phyloP scores from a whole-genome alignment of 2,888 invertebrate genomes.

The Nomada fabriciana region DNA sequence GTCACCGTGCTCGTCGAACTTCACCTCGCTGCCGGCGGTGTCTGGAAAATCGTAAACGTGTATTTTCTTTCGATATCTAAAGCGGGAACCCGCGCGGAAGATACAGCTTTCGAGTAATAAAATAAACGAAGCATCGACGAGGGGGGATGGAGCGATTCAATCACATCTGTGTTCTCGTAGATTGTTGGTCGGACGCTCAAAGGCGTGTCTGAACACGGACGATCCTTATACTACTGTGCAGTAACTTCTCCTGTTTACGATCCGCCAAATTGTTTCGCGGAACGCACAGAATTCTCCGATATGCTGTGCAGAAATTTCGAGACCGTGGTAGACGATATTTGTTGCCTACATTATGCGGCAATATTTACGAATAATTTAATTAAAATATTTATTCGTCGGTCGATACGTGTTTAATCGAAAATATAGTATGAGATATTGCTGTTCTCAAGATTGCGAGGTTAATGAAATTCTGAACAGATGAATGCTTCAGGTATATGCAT shows the following conservation, averaged over 20 bases:
- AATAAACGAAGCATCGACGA: background rate
- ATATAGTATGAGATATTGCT: too few species aligned
- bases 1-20: conserved; percentile 90
- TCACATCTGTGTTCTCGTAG: background rate
- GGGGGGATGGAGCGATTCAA: background rate
- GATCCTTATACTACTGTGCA: background rate
- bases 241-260: background rate
- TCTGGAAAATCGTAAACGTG: conserved; percentile 84
- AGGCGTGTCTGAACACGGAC: background rate
- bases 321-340: background rate
- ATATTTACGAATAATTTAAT: too few species aligned
- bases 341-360: too few species aligned
- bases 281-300: background rate
- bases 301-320: background rate
- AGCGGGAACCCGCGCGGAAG: background rate
- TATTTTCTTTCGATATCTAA: background rate
- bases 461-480: too few species aligned
- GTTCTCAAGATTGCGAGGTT: too few species aligned
- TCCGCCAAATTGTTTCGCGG: conserved; percentile 1
- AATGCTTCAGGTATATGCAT: too few species aligned
- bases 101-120: background rate
- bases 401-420: too few species aligned
- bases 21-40: conserved; percentile 88
- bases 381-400: too few species aligned
- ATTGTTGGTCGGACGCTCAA: background rate